Percentiles rank a stretch among this genome's conserved stretches.
Conservation (phyloP, 2,797 vertebrate species). For the Kryptolebias ocellatus region DNA sequence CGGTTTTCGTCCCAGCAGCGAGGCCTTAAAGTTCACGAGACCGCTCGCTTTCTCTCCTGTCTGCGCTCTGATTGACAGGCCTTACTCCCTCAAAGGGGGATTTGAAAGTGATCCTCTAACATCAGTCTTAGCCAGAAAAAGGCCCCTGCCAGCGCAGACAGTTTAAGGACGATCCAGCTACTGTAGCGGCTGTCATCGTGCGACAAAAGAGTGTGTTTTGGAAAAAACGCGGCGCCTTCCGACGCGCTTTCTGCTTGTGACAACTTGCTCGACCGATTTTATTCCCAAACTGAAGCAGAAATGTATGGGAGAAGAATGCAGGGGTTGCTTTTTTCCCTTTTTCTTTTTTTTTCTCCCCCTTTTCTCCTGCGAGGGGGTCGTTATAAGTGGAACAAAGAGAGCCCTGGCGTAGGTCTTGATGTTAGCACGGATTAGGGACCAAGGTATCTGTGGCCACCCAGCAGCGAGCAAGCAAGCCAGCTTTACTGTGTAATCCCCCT, state of each 20-base stretch:
- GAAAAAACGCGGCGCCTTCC: conserved; percentile 17
- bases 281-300: conserved; percentile 28
- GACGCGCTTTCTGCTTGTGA: conserved; percentile 26
- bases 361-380: conserved; percentile 13
- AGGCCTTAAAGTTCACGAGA: conserved; percentile 59
- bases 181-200: conserved; percentile 53
- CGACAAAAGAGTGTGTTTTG: conserved; percentile 52
- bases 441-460: conserved; percentile 79
- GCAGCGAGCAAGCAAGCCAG: conserved; percentile 74
- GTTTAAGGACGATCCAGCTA: conserved; percentile 65
- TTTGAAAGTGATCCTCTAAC: conserved; percentile 77
- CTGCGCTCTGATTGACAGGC: conserved; percentile 65
- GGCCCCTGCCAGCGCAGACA: conserved; percentile 54
- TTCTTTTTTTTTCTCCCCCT: too few species aligned
- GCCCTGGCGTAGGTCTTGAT: conserved; percentile 68
- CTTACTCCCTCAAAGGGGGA: conserved; percentile 66
- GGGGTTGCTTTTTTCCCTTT: not conserved
- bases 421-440: conserved; percentile 78
- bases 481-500: conserved; percentile 79
- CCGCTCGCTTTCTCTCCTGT: conserved; percentile 33
- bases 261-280: conserved; percentile 22
- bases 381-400: conserved; percentile 71
- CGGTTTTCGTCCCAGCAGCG: conserved; percentile 42
- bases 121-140: conserved; percentile 72
- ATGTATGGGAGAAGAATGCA: conserved; percentile 31